Evolutionary conservation across 2,797 vertebrate genomes (phyloP).

Genomic region (Sebastes matsubarae): DNA sequence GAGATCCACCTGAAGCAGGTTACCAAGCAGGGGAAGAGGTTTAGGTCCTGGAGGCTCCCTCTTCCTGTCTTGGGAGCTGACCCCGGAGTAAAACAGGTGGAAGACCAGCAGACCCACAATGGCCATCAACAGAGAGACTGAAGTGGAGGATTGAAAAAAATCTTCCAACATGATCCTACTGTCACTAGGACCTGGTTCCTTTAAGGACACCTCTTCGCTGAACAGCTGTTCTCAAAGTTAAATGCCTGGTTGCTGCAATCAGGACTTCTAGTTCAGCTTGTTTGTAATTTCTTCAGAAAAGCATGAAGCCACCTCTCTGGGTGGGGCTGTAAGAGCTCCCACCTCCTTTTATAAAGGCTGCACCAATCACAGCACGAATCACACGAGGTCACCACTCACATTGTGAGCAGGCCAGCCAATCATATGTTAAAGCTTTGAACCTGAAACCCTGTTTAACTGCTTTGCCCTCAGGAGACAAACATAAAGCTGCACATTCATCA

Average conservation of each 20-base stretch:
- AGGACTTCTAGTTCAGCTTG: neutral
- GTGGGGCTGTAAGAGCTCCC: neutral
- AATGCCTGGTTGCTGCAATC: neutral
- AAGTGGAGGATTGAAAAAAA: constrained; percentile 14
- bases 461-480: no score
- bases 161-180: constrained; percentile 23
- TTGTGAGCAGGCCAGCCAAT: neutral
- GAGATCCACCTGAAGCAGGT: constrained; percentile 69
- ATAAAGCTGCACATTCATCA: no score
- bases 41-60: constrained; percentile 72
- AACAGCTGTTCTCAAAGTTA: neutral
- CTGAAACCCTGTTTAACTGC: no score
- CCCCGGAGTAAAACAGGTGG: constrained; percentile 12
- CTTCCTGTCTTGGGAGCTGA: neutral
- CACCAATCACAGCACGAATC: no score
- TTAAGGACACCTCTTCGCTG: neutral
- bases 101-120: constrained; percentile 37
- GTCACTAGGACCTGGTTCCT: neutral
- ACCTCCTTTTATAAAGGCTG: neutral
- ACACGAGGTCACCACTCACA: no score
- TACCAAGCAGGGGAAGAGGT: constrained; percentile 74
- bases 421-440: no score
- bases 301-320: neutral
- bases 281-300: neutral
- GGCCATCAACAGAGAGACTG: constrained; percentile 7